Evolutionary conservation across 2,113 vertebrate species (phyloP).

Genomic region (Halichoerus grypus): DNA sequence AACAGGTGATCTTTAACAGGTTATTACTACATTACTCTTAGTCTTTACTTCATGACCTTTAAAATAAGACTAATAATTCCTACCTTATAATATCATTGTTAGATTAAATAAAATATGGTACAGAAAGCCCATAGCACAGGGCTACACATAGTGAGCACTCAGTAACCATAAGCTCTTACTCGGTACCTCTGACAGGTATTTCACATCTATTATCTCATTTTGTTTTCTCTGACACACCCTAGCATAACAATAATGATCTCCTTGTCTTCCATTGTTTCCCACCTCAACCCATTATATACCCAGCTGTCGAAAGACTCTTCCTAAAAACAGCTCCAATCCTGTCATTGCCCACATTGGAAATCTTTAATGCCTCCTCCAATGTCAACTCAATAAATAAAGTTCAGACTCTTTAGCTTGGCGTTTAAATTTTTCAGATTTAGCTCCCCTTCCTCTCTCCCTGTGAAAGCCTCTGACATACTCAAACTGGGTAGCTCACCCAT

Average conservation of each 20-base stretch:
- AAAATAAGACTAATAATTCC: background rate
- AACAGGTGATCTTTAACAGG: background rate
- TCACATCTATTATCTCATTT: slow-evolving; percentile 28
- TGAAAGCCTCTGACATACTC: background rate
- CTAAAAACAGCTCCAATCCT: background rate
- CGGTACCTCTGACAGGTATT: slow-evolving; percentile 28
- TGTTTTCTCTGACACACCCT: slow-evolving; percentile 60
- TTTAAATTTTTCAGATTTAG: background rate
- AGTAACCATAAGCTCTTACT: background rate
- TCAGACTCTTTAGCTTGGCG: background rate
- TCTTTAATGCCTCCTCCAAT: background rate
- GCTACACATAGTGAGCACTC: background rate
- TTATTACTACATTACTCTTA: background rate
- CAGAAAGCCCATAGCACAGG: background rate
- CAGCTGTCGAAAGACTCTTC: slow-evolving; percentile 12
- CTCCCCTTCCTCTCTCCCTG: background rate
- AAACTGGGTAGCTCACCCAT: background rate
- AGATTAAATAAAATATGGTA: background rate
- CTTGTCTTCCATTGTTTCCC: slow-evolving; percentile 30
- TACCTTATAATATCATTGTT: background rate
- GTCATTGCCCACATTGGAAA: background rate
- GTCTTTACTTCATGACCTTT: background rate
- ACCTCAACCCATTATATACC: background rate
- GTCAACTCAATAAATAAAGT: background rate
- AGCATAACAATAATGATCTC: background rate